These are phyloP conservation scores for Pollachius pollachius DNA, from an alignment of 2,113 vertebrate genomes.

Conservation along the genomic window DNA sequence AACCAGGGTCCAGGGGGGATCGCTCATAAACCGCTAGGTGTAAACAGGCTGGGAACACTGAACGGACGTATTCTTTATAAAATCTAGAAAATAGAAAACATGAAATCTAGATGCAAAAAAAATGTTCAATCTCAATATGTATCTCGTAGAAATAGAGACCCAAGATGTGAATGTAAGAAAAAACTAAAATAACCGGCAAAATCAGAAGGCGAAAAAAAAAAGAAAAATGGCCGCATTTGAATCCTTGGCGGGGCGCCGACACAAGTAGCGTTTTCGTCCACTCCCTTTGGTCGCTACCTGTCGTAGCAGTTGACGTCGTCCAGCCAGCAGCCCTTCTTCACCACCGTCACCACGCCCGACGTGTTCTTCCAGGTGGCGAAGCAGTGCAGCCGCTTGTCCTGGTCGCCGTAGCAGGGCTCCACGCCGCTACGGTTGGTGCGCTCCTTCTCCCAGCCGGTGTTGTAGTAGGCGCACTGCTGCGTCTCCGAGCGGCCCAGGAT, in stretches of 20 bases:
- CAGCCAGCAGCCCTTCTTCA: conserved; percentile 98
- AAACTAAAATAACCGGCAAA: too few relatives aligned
- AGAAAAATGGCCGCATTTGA: neutral
- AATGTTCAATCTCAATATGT: too few relatives aligned
- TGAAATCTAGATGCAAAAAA: too few relatives aligned
- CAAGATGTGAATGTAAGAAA: too few relatives aligned
- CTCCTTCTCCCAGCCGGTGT: conserved; percentile 97
- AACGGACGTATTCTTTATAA: too few relatives aligned
- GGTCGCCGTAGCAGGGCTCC: conserved; percentile 88
- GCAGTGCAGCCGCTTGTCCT: conserved; percentile 93
- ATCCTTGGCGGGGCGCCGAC: neutral
- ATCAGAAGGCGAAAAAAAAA: too few relatives aligned
- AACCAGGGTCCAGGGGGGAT: too few relatives aligned
- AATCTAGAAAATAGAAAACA: too few relatives aligned
- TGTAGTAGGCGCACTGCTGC: conserved; percentile 93
- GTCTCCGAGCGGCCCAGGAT: conserved; percentile 97
- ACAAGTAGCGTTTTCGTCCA: neutral
- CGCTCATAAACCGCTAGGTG: too few relatives aligned
- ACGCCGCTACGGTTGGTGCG: conserved; percentile 91
- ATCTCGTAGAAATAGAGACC: too few relatives aligned
- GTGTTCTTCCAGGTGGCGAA: conserved; percentile 98
- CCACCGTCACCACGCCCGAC: conserved; percentile 89
- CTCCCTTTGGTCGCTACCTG: conserved; percentile 70
- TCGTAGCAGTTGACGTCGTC: conserved; percentile 99
- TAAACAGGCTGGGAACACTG: too few relatives aligned